Base-by-base conservation (phyloP, 2,797 vertebrate genomes). In the Rhabdophis nuchalis region DNA sequence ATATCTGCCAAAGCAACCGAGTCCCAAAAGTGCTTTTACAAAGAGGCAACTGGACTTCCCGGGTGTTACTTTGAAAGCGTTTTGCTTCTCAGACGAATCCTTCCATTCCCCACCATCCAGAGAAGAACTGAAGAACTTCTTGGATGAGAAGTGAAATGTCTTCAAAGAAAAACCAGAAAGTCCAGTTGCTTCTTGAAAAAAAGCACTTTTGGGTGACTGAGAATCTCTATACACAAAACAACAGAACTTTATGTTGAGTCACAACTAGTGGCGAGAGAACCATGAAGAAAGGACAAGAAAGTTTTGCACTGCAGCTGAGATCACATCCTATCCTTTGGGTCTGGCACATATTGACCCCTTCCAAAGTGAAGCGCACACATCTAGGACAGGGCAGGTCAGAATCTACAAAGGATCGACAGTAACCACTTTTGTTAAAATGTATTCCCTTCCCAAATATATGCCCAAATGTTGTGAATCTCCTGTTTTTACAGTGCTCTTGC, bases 401-500 rank as follows among this genome's bases (percentile, higher is more conserved):
- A 52, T 57, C 77, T 94, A 92, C 92, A 92, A 89, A 54, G 91
- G 95, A 87, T 85, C 68, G 85, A 72, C 85, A 93, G 58, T 93
- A 91, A 88, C 77, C 92, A 56, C 87, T 88, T 0, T 57, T 41
- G 29, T 46, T 57, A 23, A 3, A 87, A 60, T 88, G 50, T 29
- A 29, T 60, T 56, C 12, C 29, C 16, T 53, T n/a, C 90, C 93
- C 89, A 52, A 94, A 91, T 89, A 27, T 91, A 88, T 82, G 87
- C 77, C 90, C 93, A 95, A 94, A 95, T 90, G 88, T 92, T 92
- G 92, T 95, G 94, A 95, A 91, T 58, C 46, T 95, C 94, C 93
- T 93, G 93, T 94, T 88, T 88, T 82, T 23, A 89, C 36, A 94
- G 82, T 85, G 68, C 58, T 95, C 94, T 92, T 93, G 90, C 32